Evolutionary conservation across 92 coral and sea anemone genomes (phyloP), one percentile per base, ranked within the genome.

Genomic region (Palythoa grandis): DNA sequence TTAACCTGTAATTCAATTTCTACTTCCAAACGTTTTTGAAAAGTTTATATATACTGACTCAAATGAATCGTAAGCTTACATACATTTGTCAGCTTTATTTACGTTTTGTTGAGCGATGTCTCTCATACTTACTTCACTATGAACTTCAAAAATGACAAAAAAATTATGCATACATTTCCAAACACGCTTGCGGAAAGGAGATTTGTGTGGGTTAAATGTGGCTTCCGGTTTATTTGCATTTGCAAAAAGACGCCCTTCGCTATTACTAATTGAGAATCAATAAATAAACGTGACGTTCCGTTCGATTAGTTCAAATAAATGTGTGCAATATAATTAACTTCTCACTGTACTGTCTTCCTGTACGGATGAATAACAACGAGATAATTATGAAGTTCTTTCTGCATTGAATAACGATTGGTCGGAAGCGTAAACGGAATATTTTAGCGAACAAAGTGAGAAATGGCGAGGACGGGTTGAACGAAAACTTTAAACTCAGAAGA

Each of bases 361-460:
- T 20, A 74, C 79, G 79, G 54, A 6, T 76, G 82, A 76, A 52
- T 76, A 56, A 56, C n/a, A 50, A 74, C 29, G 78, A n/a, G 11
- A 2, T n/a, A 19, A 20, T 74, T 48, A 74, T 15, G 56, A 13
- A 50, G 58, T 19, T 5, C 60, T 40, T 52, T 50, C 47, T 25
- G 16, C 24, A 52, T 24, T 17, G 13, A 24, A 69, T 10, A 37
- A 29, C 16, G 2, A 25, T 10, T 69, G 74, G 7, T 69, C 3
- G n/a, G 47, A 25, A 11, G 19, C 74, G 23, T 11, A 13, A n/a
- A 69, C 74, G 74, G 74, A 69, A 29, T 69, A 69, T 69, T 69
- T 7, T 35, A 24, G 65, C 20, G 16, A 4, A 25, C 7, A 11
- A 69, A 29, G 19, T 8, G 20, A 12, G 11, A 69, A 69, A 69